Base-by-base conservation (phyloP, 2,888 invertebrate species). In the Habrosyne pyritoides region DNA sequence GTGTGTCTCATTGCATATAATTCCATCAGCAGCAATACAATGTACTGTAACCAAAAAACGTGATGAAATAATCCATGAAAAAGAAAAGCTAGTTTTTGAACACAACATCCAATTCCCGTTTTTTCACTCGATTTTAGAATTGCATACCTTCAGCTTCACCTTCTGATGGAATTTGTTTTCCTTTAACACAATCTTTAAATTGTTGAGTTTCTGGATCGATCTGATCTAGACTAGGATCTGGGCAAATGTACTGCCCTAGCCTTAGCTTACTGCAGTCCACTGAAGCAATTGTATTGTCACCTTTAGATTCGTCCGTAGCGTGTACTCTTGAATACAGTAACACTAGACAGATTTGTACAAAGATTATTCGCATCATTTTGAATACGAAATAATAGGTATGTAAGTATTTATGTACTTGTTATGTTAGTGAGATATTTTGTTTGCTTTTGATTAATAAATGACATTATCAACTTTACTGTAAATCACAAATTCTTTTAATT, bases 201-300 rank as follows among this genome's bases (percentile, higher is more conserved):
- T 98, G 98, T 83, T 99, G 99, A 0, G 99, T 99, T 75, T 95
- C 94, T 0, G 95, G 94, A 83, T 99, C 98, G 72, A 99, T 97
- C 72, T 96, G 95, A 71, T 94, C 94, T 66, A 93, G 87, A 62
- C 91, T 93, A 6, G 97, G 96, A 91, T 97, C 95, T 0, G 97
- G 97, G 79, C 98, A 98, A 61, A 97, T 93, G 73, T 94, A 97
- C 74, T 97, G 97, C 0, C 97, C 97, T 91, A 96, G 93, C 68
- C 95, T 91, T 67, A 97, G 85, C 52, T 94, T 95, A 73, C 89
- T 95, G 79, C 97, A 97, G 77, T 97, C 95, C 28, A 95, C 92
- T 36, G 36, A 36, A 59, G 86, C 73, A 6, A 75, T 75, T 30
- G 54, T 52, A 56, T 83, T 82, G 54, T 84, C 83, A 36, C 57